Evolutionary conservation across 2,888 invertebrate genomes (phyloP).

Genomic region (Mycalesis mineus): DNA sequence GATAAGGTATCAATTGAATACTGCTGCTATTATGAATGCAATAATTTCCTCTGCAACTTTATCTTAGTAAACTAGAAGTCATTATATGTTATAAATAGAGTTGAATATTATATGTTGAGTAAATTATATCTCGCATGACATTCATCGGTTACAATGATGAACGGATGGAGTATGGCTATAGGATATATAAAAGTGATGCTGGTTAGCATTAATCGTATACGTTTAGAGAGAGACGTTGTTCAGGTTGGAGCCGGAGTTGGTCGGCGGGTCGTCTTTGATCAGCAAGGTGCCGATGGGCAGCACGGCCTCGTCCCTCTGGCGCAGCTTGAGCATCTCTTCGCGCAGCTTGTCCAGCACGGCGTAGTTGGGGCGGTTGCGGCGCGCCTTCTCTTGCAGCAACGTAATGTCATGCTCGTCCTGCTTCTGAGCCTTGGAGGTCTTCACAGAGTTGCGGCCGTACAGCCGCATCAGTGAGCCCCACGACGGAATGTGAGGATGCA

Average conservation of each 20-base stretch:
- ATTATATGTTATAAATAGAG: too few species aligned
- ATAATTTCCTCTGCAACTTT: too few species aligned
- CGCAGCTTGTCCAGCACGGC: constrained; percentile 92
- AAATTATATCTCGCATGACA: too few species aligned
- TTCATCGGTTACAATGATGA: too few species aligned
- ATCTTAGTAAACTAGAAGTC: too few species aligned
- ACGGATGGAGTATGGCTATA: too few species aligned
- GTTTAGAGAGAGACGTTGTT: constrained; percentile 85
- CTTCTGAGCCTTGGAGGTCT: constrained; percentile 94
- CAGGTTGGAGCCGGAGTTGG: constrained; percentile 85
- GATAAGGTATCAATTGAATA: too few species aligned
- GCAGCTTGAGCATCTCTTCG: constrained; percentile 87
- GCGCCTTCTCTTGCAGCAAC: constrained; percentile 87
- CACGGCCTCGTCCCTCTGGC: constrained; percentile 80
- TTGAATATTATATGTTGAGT: too few species aligned
- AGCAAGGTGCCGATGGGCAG: constrained; percentile 78
- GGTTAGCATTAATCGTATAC: too few species aligned
- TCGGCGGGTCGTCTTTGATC: constrained; percentile 77
- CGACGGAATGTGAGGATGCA: constrained; percentile 95
- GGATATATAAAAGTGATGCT: too few species aligned
- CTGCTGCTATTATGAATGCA: too few species aligned
- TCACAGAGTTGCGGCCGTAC: constrained; percentile 94
- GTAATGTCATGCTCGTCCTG: constrained; percentile 95
- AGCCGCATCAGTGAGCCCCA: constrained; percentile 96
- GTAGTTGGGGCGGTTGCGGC: constrained; percentile 93